These are phyloP conservation scores for Crotalus horridus DNA, from an alignment of 2,113 vertebrate genomes.

Conservation along the genomic window DNA sequence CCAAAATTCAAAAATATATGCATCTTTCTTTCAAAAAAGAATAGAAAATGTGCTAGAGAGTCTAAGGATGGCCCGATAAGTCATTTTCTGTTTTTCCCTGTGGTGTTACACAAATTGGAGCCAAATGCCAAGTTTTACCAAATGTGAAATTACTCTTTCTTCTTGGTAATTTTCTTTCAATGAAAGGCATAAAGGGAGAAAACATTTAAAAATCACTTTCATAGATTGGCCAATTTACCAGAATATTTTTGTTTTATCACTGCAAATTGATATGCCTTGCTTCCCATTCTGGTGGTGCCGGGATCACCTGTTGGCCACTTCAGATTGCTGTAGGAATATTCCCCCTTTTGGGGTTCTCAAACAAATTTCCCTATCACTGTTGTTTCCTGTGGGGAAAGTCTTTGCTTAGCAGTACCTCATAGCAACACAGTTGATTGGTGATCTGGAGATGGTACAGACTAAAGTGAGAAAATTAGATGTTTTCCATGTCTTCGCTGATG, in stretches of 20 bases:
- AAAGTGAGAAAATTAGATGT: too few relatives aligned
- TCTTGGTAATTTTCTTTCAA: constrained; percentile 45
- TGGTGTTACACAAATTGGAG: constrained; percentile 23
- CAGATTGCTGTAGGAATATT: too few relatives aligned
- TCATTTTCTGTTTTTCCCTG: constrained; percentile 32
- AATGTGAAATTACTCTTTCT: constrained; percentile 66
- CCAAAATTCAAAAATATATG: constrained; percentile 30
- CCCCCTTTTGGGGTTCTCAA: too few relatives aligned
- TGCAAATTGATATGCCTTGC: not conserved
- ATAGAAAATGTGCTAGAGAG: constrained; percentile 27
- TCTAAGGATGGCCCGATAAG: constrained; percentile 10
- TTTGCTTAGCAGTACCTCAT: not conserved
- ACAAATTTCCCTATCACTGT: too few relatives aligned
- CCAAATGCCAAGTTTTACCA: constrained; percentile 50
- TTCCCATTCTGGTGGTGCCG: too few relatives aligned
- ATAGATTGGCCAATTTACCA: constrained; percentile 28
- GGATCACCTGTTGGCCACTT: too few relatives aligned
- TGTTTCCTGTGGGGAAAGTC: not conserved
- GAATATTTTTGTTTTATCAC: constrained; percentile 46
- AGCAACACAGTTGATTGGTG: too few relatives aligned
- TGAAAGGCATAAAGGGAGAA: constrained; percentile 31
- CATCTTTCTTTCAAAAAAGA: constrained; percentile 15
- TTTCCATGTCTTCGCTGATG: too few relatives aligned
- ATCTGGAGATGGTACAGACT: too few relatives aligned
- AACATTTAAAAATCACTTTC: constrained; percentile 33